Percentiles rank a stretch among this genome's conserved stretches.
phyloP scores from a whole-genome alignment of 2,113 vertebrate genomes.

The Microcebus murinus region DNA sequence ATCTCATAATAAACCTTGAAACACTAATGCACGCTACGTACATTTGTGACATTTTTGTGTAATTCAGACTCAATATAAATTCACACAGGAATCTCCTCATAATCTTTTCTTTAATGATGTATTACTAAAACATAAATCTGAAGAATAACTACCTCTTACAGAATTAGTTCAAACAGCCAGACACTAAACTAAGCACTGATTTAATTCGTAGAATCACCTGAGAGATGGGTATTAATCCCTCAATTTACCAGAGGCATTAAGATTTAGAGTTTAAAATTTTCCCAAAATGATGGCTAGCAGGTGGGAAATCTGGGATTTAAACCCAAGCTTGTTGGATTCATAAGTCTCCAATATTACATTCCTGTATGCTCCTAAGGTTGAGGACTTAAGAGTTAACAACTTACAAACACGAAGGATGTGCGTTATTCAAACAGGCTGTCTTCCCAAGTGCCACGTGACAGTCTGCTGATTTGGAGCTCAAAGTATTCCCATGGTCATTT shows the following conservation, averaged over 20 bases:
- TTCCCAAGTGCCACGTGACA: slow-evolving; percentile 25
- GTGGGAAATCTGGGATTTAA: neutral
- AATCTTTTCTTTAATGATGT: neutral
- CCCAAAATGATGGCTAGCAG: neutral
- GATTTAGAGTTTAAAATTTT: neutral
- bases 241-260: neutral
- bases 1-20: neutral
- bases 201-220: neutral
- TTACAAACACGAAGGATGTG: neutral
- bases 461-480: slow-evolving; percentile 51
- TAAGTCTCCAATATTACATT: neutral
- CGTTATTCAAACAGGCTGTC: slow-evolving; percentile 11
- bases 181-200: neutral
- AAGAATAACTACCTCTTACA: neutral
- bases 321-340: neutral
- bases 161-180: neutral
- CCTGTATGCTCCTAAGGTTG: neutral
- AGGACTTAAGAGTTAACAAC: slow-evolving; percentile 39
- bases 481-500: slow-evolving; percentile 51
- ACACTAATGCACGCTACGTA: neutral
- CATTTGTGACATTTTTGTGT: neutral
- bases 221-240: neutral
- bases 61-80: neutral
- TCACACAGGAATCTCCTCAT: neutral
- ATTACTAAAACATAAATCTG: slow-evolving; percentile 17